Evolutionary conservation across 2,888 invertebrate genomes (phyloP).

Genomic region (Blastobasis adustella): DNA sequence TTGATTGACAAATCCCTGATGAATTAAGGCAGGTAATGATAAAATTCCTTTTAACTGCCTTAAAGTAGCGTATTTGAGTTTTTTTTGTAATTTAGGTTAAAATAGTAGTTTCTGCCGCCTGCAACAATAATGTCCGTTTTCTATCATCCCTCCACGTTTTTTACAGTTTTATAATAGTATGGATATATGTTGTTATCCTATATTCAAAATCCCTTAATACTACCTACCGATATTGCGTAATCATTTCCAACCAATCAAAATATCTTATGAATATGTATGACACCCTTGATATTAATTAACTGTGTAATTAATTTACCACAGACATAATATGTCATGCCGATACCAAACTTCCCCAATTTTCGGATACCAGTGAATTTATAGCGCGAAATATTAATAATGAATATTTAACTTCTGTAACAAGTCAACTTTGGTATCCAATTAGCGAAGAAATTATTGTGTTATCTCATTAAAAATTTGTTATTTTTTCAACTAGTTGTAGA

Average conservation of each 20-base stretch:
- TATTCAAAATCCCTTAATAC: no score
- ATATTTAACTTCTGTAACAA: constrained; percentile 7
- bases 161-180: no score
- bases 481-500: not conserved
- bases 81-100: no score
- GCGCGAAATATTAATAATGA: constrained; percentile 10
- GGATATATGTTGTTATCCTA: no score
- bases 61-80: no score
- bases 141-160: no score
- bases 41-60: no score
- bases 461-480: not conserved
- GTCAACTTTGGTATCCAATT: constrained; percentile 5
- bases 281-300: constrained; percentile 24
- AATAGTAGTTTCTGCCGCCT: no score
- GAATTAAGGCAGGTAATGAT: no score
- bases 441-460: not conserved
- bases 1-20: no score
- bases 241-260: constrained; percentile 4
- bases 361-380: constrained; percentile 12
- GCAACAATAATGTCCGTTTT: no score
- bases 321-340: constrained; percentile 16
- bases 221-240: not conserved
- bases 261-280: constrained; percentile 12
- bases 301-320: constrained; percentile 23
- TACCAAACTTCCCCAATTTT: constrained; percentile 22